phyloP scores from a whole-genome alignment of 2,888 invertebrate genomes.

The Pammene fasciana region DNA sequence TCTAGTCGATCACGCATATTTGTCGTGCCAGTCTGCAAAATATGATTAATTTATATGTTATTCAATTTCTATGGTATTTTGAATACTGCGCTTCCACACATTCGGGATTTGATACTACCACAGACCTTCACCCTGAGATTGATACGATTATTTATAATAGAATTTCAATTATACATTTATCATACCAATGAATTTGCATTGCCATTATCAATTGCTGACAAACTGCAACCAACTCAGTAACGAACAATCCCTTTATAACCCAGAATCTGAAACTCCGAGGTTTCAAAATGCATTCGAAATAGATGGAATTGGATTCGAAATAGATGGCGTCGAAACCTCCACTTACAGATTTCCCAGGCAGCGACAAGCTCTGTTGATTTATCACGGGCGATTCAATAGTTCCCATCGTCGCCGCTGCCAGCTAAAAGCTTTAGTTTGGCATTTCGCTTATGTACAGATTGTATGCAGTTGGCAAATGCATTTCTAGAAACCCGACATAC shows the following conservation, averaged over 20 bases:
- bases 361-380: slow-evolving; percentile 46
- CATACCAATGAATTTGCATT: no score
- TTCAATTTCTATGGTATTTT: no score
- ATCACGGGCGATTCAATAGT: slow-evolving; percentile 48
- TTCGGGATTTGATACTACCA: no score
- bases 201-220: not conserved
- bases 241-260: slow-evolving; percentile 39
- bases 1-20: not conserved
- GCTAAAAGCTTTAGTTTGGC: slow-evolving; percentile 59
- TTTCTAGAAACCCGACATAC: slow-evolving; percentile 40
- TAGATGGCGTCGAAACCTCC: slow-evolving; percentile 39
- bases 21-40: no score
- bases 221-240: slow-evolving; percentile 18
- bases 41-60: no score
- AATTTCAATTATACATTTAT: no score
- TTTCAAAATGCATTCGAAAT: slow-evolving; percentile 24
- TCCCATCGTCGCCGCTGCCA: slow-evolving; percentile 42
- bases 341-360: slow-evolving; percentile 36
- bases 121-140: no score
- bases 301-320: slow-evolving; percentile 29
- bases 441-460: slow-evolving; percentile 36
- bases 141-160: no score
- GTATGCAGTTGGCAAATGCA: slow-evolving; percentile 47
- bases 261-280: slow-evolving; percentile 21
- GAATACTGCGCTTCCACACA: no score